Base-by-base conservation (phyloP, 2,797 vertebrate species). In the Pygocentrus nattereri region DNA sequence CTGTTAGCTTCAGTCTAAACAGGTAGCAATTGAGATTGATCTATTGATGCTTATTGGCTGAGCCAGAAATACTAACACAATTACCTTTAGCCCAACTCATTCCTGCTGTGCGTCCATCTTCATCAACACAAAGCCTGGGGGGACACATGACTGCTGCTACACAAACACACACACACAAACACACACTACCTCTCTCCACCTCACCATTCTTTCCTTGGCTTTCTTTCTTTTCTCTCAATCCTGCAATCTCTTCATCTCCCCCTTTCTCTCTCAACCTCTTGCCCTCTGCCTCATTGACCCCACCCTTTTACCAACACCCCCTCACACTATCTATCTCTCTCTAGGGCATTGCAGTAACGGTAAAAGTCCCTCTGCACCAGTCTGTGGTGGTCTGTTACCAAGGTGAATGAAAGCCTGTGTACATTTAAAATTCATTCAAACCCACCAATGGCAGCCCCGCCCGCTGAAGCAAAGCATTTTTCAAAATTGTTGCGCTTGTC, bases 21-120 rank as follows among this genome's bases (percentile, higher is more conserved):
- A 88, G 86, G 91, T 91, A 90, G 88, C 89, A 92, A 92, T 88
- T 86, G 88, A 92, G 90, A 92, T 87, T 82, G 82, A 85, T 87
- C 79, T 92, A 95, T 95, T 92, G 94, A 95, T 95, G 90, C 87
- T 87, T 90, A 85, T 86, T 87, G 92, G 85, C 88, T 80, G 87
- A 79, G 81, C 70, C 73, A 76, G 83, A 85, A 88, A 87, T 86
- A 89, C 88, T 92, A 94, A 94, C 92, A 88, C 87, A 88, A 93
- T 94, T 94, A 91, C 90, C 89, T 74, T 77, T 85, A 82, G 76
- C 86, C 86, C 84, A 74, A 82, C 74, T 88, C 83, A 88, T 84
- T 88, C 88, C 87, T 85, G 78, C 85, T 88, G 88, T 91, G 91
- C 92, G 91, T 93, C 93, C 92, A 88, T 92, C 89, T 93, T 94